Evolutionary conservation across 2,113 vertebrate genomes (phyloP).

Genomic region (Lepus europaeus): DNA sequence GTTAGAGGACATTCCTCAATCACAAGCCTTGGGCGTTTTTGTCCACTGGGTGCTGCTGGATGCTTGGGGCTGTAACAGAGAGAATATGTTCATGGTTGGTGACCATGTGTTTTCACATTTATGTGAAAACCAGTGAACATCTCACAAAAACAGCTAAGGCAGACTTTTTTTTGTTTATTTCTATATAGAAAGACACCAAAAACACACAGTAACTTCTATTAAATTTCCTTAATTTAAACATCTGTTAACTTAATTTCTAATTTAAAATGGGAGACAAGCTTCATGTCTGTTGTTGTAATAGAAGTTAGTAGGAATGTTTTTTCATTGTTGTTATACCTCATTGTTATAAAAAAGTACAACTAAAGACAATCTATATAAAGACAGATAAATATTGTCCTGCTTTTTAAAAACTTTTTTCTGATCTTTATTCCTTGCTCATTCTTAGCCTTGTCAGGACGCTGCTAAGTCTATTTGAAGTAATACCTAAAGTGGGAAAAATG

Average conservation of each 20-base stretch:
- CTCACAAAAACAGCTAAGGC: constrained; percentile 66
- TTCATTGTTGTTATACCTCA: not conserved
- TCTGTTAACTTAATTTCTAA: constrained; percentile 14
- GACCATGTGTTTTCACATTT: constrained; percentile 58
- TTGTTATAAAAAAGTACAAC: not conserved
- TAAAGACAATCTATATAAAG: not conserved
- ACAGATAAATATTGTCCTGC: not conserved
- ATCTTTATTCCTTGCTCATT: not conserved
- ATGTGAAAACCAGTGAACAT: not conserved
- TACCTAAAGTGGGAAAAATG: not conserved
- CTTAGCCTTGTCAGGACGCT: not conserved
- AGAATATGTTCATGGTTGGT: constrained; percentile 81
- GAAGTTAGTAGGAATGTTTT: constrained; percentile 33
- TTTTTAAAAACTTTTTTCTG: not conserved
- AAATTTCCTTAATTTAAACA: constrained; percentile 9
- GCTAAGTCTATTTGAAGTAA: not conserved
- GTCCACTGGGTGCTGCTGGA: constrained; percentile 87
- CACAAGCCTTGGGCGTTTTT: constrained; percentile 91
- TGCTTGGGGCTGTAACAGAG: constrained; percentile 88
- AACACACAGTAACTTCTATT: constrained; percentile 30
- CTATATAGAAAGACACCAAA: constrained; percentile 14
- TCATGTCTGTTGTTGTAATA: not conserved
- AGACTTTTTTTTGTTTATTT: constrained; percentile 37
- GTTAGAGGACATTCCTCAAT: constrained; percentile 96
- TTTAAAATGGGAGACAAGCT: constrained; percentile 42